Percentiles rank a stretch among this genome's conserved stretches.
These are phyloP conservation scores for Brachionus manjavacas DNA, from an alignment of 1,140 invertebrate species.

Conservation along the genomic window DNA sequence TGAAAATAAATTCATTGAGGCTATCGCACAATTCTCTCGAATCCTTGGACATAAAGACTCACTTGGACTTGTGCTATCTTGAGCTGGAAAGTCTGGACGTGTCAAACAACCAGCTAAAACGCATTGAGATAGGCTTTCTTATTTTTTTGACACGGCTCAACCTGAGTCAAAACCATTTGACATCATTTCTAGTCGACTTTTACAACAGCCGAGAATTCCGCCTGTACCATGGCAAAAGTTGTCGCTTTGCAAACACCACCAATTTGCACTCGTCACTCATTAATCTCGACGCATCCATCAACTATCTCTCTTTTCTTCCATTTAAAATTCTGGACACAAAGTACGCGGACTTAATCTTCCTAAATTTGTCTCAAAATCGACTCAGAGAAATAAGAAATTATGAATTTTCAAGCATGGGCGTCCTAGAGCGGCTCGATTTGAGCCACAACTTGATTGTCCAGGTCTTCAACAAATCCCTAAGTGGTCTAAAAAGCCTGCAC, in stretches of 20 bases:
- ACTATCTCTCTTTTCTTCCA: not conserved
- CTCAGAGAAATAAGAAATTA: not conserved
- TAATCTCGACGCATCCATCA: not conserved
- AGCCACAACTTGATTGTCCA: not conserved
- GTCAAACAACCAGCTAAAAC: not conserved
- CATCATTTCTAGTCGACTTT: slow-evolving; percentile 24
- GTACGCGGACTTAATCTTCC: not conserved
- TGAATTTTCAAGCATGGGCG: not conserved
- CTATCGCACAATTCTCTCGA: not conserved
- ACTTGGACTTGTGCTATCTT: slow-evolving; percentile 18
- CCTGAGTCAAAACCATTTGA: slow-evolving; percentile 23
- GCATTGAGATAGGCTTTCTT: slow-evolving; percentile 1
- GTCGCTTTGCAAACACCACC: not conserved
- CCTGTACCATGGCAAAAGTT: not conserved
- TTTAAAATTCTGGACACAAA: not conserved
- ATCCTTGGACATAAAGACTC: not conserved
- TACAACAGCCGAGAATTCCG: not conserved
- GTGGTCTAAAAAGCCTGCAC: not conserved
- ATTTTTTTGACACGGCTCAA: slow-evolving; percentile 2
- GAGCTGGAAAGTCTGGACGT: not conserved
- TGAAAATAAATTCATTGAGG: not conserved
- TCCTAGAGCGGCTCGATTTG: not conserved
- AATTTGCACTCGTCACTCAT: not conserved
- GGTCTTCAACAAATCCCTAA: not conserved
- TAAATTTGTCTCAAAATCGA: not conserved